phyloP scores from a whole-genome alignment of 2,113 vertebrate genomes.

The Myrmecobius fasciatus region DNA sequence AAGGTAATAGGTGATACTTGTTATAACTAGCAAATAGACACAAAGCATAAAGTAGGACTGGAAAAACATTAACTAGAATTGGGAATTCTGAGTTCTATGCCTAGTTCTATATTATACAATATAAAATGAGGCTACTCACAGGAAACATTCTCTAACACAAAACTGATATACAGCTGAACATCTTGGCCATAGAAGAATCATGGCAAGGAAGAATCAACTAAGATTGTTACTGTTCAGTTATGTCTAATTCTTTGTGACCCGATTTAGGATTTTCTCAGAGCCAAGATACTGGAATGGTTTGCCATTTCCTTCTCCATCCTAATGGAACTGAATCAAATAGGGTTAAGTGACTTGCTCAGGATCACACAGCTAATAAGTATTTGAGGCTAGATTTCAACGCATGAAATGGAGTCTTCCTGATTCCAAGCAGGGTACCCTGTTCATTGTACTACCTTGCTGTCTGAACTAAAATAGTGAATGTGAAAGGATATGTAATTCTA shows the following conservation, averaged over 20 bases:
- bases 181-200: neutral
- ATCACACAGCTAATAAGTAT: neutral
- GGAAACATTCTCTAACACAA: neutral
- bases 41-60: neutral
- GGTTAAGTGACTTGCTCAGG: neutral
- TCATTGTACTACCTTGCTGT: neutral
- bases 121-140: neutral
- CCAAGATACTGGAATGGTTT: neutral
- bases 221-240: neutral
- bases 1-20: too few species aligned
- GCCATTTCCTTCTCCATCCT: neutral
- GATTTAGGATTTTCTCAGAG: neutral
- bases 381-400: neutral
- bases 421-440: neutral
- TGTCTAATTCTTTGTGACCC: too few species aligned
- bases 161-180: neutral
- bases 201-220: neutral
- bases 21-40: neutral
- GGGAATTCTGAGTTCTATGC: neutral
- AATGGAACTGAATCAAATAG: neutral
- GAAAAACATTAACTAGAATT: neutral
- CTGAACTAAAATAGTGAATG: neutral
- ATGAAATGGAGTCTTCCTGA: neutral
- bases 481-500: neutral
- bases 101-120: neutral